Percentiles rank a stretch among this genome's conserved stretches.
These are phyloP conservation scores for Psittacus erithacus DNA, from an alignment of 2,113 vertebrate genomes.

Conservation along the genomic window DNA sequence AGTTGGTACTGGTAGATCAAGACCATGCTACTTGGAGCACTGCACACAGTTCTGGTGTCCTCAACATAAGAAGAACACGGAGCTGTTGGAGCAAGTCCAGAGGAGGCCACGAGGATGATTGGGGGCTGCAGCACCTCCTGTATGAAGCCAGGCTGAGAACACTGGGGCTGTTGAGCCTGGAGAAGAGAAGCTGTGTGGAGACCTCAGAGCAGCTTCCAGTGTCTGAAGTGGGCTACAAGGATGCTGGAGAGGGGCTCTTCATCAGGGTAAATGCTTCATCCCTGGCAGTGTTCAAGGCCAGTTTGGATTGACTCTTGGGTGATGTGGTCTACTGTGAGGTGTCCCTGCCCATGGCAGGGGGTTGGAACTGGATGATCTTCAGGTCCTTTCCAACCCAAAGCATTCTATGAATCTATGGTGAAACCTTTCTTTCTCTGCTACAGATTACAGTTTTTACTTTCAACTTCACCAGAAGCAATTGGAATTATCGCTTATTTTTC, in stretches of 20 bases:
- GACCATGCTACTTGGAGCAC: not conserved
- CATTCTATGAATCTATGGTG: not conserved
- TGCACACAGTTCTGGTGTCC: not conserved
- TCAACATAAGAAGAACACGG: not conserved
- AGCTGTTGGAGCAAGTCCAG: not conserved
- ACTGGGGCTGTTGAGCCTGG: accelerated
- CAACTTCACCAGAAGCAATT: accelerated
- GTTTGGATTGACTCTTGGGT: not conserved
- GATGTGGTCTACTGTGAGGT: not conserved
- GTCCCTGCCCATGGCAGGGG: not conserved
- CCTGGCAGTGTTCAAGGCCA: not conserved
- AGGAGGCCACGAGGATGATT: not conserved
- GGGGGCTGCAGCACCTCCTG: not conserved
- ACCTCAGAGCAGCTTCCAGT: not conserved
- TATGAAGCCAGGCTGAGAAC: no score
- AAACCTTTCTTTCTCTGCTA: not conserved
- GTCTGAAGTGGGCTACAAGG: not conserved
- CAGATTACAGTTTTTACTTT: not conserved
- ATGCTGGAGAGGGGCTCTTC: not conserved
- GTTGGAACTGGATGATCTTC: not conserved
- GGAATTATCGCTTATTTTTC: not conserved
- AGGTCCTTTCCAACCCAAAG: not conserved
- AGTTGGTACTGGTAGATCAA: not conserved
- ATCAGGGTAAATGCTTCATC: not conserved
- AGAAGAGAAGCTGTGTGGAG: no score